Evolutionary conservation across 53 echinoderm and acorn worm genomes (phyloP), one percentile per base, ranked within the genome.

Genomic region (Luidia sarsii): DNA sequence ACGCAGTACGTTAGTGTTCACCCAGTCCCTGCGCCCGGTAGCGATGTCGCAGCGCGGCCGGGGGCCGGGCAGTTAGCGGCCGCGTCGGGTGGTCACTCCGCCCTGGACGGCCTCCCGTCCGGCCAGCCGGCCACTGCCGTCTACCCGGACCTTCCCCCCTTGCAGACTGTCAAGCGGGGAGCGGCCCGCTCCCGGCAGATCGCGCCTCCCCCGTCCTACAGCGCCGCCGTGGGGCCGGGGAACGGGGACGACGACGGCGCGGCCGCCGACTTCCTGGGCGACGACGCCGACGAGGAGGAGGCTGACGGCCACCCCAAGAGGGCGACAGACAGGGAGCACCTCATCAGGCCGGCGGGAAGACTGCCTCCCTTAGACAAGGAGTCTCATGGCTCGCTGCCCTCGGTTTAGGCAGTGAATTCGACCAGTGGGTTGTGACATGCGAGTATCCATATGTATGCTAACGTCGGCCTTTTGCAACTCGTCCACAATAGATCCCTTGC

Each of bases 311-410:
- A 30, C 30, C 15, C 59, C 59, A 9, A 10, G 72, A 72, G 55
- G 54, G 72, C 72, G 33, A 56, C 18, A 72, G 72, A 72, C 39
- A 72, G 33, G 72, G 72, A 72, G 37, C 23, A 27, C 27, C 72
- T 72, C 28, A 55, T 72, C 55, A 54, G 55, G 14, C 72, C 54
- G 2, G 8, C 55, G 10, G 25, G 38, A 38, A 32, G 56, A 38
- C 25, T 72, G 37, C 56, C 72, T 50, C 72, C 72, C 0, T 50
- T 72, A 23, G 72, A 39, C 55, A 39, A 27, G n/a, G 14, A 13
- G 8, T 7, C 37, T 15, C 21, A 56, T 39, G 29, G 39, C 8
- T 16, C 70, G 7, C 14, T 32, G 4, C 32, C 32, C 29, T 61
- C 61, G 6, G 18, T 27, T 7, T 33, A 61, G n/a, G n/a, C n/a